Evolutionary conservation across 1,140 invertebrate genomes (phyloP), one percentile per base, ranked within the genome.

Genomic region (Scaptomyza graminum): DNA sequence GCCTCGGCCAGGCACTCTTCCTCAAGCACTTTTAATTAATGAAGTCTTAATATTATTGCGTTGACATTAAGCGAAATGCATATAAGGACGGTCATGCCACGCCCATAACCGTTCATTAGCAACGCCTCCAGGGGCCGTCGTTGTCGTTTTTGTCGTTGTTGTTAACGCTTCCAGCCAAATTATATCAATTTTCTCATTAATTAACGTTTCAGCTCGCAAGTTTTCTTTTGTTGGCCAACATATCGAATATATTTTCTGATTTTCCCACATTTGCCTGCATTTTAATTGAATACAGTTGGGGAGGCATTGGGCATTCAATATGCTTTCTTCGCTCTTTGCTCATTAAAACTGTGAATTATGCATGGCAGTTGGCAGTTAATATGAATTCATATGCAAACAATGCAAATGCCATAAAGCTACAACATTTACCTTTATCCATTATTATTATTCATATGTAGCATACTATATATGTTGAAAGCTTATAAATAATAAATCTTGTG

Each of bases 141-240:
- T 25, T 50, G 28, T 75, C 34, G 6, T 8, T 11, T 37, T 41
- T 76, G 44, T 76, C 47, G 63, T 61, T 64, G 4, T 28, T 5
- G n/a, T 57, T 16, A 8, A n/a, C 60, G 8, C 54, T 50, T 44
- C 64, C 51, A 49, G 46, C 34, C 47, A 39, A 60, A 68, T 78
- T 69, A 88, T 82, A 88, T 79, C 74, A 89, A 88, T 88, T 87
- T 88, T 88, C 81, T 69, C 83, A 88, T 88, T 88, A 88, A 88
- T 88, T 88, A 88, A 76, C 72, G 75, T 76, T 55, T 39, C 63
- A 72, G 52, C 57, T 74, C 55, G 67, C 12, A 63, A 81, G 66
- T 60, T 78, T 73, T 72, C 67, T 71, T 83, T 78, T 71, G 71
- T 63, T 18, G 39, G 9, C 11, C 22, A 13, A 18, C 57, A 31